Conservation (phyloP, 2,888 invertebrate genomes). For the Desoria tigrina region DNA sequence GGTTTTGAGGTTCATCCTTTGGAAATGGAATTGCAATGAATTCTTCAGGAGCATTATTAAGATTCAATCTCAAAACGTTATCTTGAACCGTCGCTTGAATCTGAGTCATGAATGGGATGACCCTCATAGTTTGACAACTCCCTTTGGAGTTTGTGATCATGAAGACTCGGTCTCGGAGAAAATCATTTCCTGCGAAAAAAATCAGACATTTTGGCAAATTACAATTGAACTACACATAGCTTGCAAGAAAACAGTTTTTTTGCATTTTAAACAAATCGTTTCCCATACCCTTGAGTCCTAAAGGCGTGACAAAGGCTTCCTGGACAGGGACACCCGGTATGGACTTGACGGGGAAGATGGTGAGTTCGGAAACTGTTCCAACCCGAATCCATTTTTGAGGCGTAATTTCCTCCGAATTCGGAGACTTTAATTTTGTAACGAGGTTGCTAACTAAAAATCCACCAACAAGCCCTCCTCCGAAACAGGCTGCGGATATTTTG, state of each 20-base stretch:
- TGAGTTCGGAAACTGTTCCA: slow-evolving; percentile 29
- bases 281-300: slow-evolving; percentile 41
- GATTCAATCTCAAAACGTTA: slow-evolving; percentile 28
- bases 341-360: slow-evolving; percentile 37
- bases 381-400: slow-evolving; percentile 44
- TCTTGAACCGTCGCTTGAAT: slow-evolving; percentile 26
- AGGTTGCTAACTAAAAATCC: slow-evolving; percentile 25
- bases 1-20: not conserved
- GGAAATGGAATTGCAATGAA: slow-evolving; percentile 27
- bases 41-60: slow-evolving; percentile 17
- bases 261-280: slow-evolving; percentile 2
- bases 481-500: slow-evolving; percentile 16
- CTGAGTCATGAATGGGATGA: slow-evolving; percentile 31
- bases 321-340: slow-evolving; percentile 23
- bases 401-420: not conserved
- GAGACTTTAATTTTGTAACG: slow-evolving; percentile 16
- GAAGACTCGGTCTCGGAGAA: slow-evolving; percentile 47
- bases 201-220: slow-evolving; percentile 5
- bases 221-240: not conserved
- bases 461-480: slow-evolving; percentile 31
- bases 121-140: slow-evolving; percentile 24
- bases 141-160: slow-evolving; percentile 37
- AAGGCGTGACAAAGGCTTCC: slow-evolving; percentile 20
- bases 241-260: not conserved
- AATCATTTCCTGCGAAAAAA: not conserved